Percentiles rank a stretch among this genome's conserved stretches.
Conservation (phyloP, 37 sponge, comb jelly and placozoan genomes). For the Chondrilla cf. caribensis region DNA sequence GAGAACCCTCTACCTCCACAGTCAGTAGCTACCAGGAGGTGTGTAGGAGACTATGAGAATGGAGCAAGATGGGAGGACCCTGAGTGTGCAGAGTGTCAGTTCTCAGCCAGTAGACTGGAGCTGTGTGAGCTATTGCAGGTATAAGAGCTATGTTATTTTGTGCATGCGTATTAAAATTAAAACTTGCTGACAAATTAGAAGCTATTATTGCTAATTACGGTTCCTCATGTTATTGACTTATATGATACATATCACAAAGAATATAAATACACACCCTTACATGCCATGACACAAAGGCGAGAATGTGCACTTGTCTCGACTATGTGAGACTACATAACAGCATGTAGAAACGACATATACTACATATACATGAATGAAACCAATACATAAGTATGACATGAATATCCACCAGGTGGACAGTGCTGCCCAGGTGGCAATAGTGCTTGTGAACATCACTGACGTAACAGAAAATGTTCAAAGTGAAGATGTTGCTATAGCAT, state of each 20-base stretch:
- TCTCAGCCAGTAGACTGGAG: neutral
- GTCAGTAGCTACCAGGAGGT: conserved; percentile 31
- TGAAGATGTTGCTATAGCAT: neutral
- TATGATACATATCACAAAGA: too few relatives aligned
- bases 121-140: conserved; percentile 39
- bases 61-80: conserved; percentile 45
- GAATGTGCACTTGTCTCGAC: too few relatives aligned
- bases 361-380: too few relatives aligned
- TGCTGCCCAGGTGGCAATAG: neutral
- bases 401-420: conserved; percentile 8
- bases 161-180: too few relatives aligned
- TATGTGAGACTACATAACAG: too few relatives aligned
- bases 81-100: conserved; percentile 25
- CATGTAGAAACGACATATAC: too few relatives aligned
- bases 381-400: too few relatives aligned
- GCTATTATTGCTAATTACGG: neutral
- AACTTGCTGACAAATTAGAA: too few relatives aligned
- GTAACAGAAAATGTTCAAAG: neutral
- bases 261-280: too few relatives aligned
- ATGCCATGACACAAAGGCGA: too few relatives aligned
- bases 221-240: neutral
- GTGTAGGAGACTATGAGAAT: conserved; percentile 41
- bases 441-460: neutral
- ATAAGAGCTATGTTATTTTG: too few relatives aligned
- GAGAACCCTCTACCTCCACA: neutral